Base-by-base conservation (phyloP, 1,140 invertebrate species). In the Drosophila willistoni region DNA sequence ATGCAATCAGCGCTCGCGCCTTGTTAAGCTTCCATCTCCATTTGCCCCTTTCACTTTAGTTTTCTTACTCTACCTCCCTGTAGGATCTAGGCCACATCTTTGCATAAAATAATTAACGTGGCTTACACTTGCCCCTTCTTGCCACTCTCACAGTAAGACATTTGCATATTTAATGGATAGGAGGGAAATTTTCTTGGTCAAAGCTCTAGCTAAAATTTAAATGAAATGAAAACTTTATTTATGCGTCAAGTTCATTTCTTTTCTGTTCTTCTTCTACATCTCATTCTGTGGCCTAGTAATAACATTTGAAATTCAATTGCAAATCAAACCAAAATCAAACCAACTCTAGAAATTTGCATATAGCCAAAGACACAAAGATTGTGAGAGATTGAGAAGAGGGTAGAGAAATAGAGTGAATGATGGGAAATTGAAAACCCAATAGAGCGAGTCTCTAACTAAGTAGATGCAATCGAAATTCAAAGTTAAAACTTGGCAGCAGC, bases 91-190 rank as follows among this genome's bases (percentile, higher is more conserved):
- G n/a, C 33, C 56, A 56, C 68, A 42, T 63, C 65, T 71, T 81
- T 68, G 79, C 82, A 78, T 75, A 85, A 85, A 85, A 85, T 81
- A 85, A 86, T 85, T 86, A 86, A 86, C 78, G 39, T 63, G 66
- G 78, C 78, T 75, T 85, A 81, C 70, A 81, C 61, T 85, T 86
- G 68, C 74, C 4, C 10, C 17, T 3, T n/a, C 9, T 9, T 47
- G 1, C 7, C 14, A 7, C 2, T 47, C 1, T 47, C 7, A 9
- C 9, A 51, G 5, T 39, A 25, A 54, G 51, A 51, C 66, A 87
- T 87, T 87, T 86, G 57, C 83, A 85, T 86, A 81, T 77, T 85
- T 87, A 85, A 85, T 71, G 71, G 75, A 29, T n/a, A 39, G 13
- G 54, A 33, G 55, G 36, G 19, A 41, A 3, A 13, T 39, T 39